Percentiles rank a stretch among this genome's conserved stretches.
phyloP scores from a whole-genome alignment of 2,888 invertebrate species.

The Ectobius pallidus region DNA sequence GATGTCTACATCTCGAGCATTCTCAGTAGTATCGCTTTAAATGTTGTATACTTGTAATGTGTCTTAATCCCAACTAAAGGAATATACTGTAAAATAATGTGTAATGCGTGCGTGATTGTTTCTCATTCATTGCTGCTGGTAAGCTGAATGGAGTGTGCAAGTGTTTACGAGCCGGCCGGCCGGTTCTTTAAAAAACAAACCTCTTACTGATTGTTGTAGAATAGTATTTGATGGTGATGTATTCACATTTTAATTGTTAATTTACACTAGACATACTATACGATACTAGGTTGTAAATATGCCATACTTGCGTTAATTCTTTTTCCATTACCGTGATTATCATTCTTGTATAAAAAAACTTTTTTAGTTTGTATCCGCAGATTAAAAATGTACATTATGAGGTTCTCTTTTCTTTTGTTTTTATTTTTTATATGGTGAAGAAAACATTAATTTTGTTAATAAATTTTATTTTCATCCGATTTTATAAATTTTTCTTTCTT shows the following conservation, averaged over 20 bases:
- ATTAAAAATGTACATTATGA: too few species aligned
- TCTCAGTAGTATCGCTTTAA: constrained; percentile 9
- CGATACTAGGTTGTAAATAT: constrained; percentile 5
- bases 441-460: too few species aligned
- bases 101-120: constrained; percentile 5
- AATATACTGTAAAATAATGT: not conserved
- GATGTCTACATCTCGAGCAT: too few species aligned
- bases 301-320: too few species aligned
- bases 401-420: too few species aligned
- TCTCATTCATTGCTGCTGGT: constrained; percentile 5
- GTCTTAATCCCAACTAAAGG: not conserved
- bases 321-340: too few species aligned
- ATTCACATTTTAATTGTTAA: constrained; percentile 4
- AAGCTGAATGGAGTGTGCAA: not conserved
- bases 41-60: constrained; percentile 19
- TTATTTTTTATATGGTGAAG: too few species aligned
- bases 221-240: constrained; percentile 1
- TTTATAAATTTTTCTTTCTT: too few species aligned
- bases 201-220: constrained; percentile 13
- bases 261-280: not conserved
- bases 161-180: constrained; percentile 5
- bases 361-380: too few species aligned
- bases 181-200: constrained; percentile 1
- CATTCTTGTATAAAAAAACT: too few species aligned
- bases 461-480: too few species aligned